Conservation (phyloP, 2,113 vertebrate genomes). For the Phylloscopus whistleri region DNA sequence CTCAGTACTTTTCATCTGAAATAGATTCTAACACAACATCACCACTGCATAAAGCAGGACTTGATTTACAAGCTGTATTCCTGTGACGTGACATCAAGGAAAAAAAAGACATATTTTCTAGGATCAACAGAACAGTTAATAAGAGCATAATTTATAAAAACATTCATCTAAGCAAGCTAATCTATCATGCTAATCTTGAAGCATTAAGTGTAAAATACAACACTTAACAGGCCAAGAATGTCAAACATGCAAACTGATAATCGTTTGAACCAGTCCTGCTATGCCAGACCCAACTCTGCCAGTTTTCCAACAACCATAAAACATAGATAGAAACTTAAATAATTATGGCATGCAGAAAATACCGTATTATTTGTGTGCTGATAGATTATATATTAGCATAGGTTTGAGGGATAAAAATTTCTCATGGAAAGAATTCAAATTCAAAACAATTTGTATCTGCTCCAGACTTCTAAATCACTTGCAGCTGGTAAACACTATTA, state of each 20-base stretch:
- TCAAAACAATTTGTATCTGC: not conserved
- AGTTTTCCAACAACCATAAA: constrained; percentile 24
- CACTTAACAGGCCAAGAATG: constrained; percentile 25
- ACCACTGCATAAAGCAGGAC: not conserved
- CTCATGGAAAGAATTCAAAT: not conserved
- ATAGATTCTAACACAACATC: not conserved
- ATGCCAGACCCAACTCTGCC: not conserved
- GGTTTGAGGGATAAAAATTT: not conserved
- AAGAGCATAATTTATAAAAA: constrained; percentile 19
- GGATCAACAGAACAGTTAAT: constrained; percentile 11
- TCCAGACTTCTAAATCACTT: not conserved
- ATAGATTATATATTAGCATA: not conserved
- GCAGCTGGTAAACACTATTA: not conserved
- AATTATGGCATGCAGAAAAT: not conserved
- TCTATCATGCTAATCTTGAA: constrained; percentile 57
- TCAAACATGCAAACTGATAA: constrained; percentile 24
- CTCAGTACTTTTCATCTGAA: not conserved
- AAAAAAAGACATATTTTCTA: not conserved
- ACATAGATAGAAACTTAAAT: not conserved
- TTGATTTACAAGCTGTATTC: not conserved
- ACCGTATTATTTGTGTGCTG: not conserved
- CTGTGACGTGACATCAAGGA: not conserved
- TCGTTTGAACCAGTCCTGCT: not conserved
- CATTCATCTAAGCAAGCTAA: not conserved
- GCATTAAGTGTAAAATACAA: constrained; percentile 26